Percentiles rank a stretch among this genome's conserved stretches.
Evolutionary conservation across 92 coral and sea anemone genomes (phyloP).

Genomic region (Zoanthus solanderi): DNA sequence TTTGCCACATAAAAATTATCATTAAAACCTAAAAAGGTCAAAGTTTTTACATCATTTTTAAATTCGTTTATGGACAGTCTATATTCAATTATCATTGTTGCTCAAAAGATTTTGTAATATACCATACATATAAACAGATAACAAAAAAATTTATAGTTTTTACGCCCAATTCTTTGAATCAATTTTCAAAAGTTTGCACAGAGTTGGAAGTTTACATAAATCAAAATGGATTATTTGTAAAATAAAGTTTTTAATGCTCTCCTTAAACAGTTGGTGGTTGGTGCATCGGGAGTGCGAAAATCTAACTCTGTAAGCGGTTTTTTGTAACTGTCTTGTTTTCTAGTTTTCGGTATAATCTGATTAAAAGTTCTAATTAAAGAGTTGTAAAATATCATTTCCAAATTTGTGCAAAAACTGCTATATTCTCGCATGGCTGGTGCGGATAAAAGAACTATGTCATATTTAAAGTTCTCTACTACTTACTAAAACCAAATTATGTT

Average conservation of each 20-base stretch:
- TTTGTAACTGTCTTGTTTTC: too few species aligned
- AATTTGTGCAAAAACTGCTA: too few species aligned
- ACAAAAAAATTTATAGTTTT: not conserved
- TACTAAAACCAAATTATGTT: too few species aligned
- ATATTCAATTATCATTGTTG: slow-evolving; percentile 50
- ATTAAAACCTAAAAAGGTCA: slow-evolving; percentile 75
- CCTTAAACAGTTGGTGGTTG: not conserved
- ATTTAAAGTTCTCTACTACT: too few species aligned
- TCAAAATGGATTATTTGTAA: not conserved
- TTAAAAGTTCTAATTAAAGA: too few species aligned
- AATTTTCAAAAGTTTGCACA: slow-evolving; percentile 21
- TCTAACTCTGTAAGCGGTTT: too few species aligned
- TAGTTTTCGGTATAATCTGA: too few species aligned
- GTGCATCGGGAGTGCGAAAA: too few species aligned
- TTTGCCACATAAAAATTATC: slow-evolving; percentile 57
- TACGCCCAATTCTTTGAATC: not conserved
- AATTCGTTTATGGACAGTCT: slow-evolving; percentile 52
- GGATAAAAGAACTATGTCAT: too few species aligned
- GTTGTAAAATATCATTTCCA: too few species aligned
- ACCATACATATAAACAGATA: slow-evolving; percentile 47
- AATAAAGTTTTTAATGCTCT: too few species aligned
- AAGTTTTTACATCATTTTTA: slow-evolving; percentile 44
- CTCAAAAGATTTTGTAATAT: slow-evolving; percentile 41
- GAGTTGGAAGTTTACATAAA: not conserved
- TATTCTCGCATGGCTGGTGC: too few species aligned